A percentile compares a stretch with the other conserved stretches of the same genome.
phyloP scores from a whole-genome alignment of 2,797 vertebrate genomes.

The Chelon labrosus region DNA sequence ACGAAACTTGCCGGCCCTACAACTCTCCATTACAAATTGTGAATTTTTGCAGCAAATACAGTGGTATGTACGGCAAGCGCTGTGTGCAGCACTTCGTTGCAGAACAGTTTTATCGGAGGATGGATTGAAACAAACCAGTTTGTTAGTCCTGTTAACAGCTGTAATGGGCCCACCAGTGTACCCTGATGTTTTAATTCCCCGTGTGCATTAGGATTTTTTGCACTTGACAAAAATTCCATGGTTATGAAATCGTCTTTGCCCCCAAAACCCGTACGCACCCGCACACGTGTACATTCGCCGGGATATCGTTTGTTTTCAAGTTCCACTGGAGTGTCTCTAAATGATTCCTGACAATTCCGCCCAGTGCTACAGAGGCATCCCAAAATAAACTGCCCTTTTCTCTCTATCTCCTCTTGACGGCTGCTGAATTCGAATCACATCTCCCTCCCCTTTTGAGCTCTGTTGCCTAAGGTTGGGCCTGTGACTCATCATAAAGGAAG shows the following conservation, averaged over 20 bases:
- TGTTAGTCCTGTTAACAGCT: background rate
- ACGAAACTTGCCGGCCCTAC: too few relatives aligned
- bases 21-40: too few relatives aligned
- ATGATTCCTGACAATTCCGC: constrained; percentile 75
- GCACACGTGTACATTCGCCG: constrained; percentile 4
- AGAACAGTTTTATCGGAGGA: too few relatives aligned
- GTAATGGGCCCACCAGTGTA: background rate
- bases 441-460: constrained; percentile 32
- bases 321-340: constrained; percentile 64
- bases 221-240: constrained; percentile 9
- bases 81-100: too few relatives aligned
- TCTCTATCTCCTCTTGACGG: constrained; percentile 54
- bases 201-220: constrained; percentile 3
- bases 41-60: too few relatives aligned
- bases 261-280: background rate
- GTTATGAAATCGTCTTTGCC: constrained; percentile 15
- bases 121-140: too few relatives aligned
- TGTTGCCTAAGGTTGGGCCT: constrained; percentile 58
- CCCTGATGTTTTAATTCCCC: background rate
- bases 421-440: constrained; percentile 70
- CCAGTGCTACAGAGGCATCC: constrained; percentile 61
- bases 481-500: constrained; percentile 72
- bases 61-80: too few relatives aligned
- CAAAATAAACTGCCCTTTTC: constrained; percentile 77
- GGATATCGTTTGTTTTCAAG: constrained; percentile 46